Percentiles rank a stretch among this genome's conserved stretches.
Evolutionary conservation across 2,113 vertebrate species (phyloP).

Genomic region (Phaethon lepturus): DNA sequence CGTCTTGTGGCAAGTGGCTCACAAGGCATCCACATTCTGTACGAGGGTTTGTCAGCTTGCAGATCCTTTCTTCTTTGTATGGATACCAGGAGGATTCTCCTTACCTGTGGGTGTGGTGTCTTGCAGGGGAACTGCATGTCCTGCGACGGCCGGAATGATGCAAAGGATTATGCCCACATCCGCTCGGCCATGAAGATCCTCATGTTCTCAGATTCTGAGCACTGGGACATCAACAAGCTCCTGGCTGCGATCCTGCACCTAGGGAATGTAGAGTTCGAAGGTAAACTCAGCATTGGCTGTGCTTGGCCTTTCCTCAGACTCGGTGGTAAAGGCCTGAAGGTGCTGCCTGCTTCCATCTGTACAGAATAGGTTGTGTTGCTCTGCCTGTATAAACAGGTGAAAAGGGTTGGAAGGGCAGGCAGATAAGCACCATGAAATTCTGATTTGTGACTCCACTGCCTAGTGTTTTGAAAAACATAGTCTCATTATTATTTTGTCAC

Average conservation of each 20-base stretch:
- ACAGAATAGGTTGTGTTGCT: not conserved
- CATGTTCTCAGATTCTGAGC: conserved; percentile 89
- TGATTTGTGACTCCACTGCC: not conserved
- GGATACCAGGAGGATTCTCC: not conserved
- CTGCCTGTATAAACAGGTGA: not conserved
- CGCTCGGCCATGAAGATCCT: conserved; percentile 95
- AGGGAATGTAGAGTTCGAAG: conserved; percentile 88
- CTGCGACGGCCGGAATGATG: conserved; percentile 85
- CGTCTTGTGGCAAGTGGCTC: not conserved
- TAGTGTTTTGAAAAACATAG: not conserved
- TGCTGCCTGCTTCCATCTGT: not conserved
- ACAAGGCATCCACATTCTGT: not conserved
- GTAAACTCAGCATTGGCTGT: conserved; percentile 68
- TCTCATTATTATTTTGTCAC: not conserved
- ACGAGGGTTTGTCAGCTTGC: not conserved
- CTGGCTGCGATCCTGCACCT: conserved; percentile 92
- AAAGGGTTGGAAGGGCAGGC: not conserved
- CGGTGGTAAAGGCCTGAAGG: not conserved
- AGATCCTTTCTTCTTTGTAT: not conserved
- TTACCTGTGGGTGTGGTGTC: not conserved
- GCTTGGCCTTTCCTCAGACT: not conserved
- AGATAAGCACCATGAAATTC: not conserved
- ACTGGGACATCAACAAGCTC: conserved; percentile 90
- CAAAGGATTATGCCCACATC: conserved; percentile 88
- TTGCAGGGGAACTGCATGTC: conserved; percentile 88